These are phyloP conservation scores for Sebastes paucispinis DNA, from an alignment of 2,797 vertebrate species.

Conservation along the genomic window DNA sequence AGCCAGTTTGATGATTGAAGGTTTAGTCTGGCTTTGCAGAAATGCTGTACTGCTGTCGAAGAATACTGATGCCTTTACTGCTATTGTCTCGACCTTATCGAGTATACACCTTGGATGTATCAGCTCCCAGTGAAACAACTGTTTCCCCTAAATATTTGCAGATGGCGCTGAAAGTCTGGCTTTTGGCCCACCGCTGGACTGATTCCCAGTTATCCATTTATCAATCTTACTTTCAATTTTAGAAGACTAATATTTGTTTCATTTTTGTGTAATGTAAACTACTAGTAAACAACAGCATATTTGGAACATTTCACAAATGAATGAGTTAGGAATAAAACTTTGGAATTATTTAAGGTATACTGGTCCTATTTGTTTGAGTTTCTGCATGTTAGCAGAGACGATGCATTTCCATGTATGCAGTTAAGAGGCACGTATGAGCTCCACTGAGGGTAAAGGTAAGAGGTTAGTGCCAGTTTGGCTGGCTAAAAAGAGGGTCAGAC, in stretches of 20 bases:
- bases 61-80: slow-evolving; percentile 37
- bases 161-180: slow-evolving; percentile 39
- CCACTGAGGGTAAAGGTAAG: neutral
- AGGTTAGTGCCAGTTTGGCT: neutral
- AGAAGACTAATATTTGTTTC: slow-evolving; percentile 8
- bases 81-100: slow-evolving; percentile 42
- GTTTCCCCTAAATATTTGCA: slow-evolving; percentile 58
- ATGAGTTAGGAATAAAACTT: neutral
- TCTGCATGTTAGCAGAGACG: neutral
- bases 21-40: slow-evolving; percentile 46
- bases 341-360: neutral
- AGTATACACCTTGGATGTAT: slow-evolving; percentile 42
- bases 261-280: neutral
- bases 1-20: slow-evolving; percentile 63
- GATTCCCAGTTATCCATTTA: slow-evolving; percentile 24
- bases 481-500: neutral
- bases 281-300: neutral
- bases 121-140: slow-evolving; percentile 35
- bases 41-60: slow-evolving; percentile 34
- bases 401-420: neutral
- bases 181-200: slow-evolving; percentile 17
- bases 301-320: neutral
- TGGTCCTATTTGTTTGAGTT: neutral
- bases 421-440: neutral
- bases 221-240: slow-evolving; percentile 10